Percentiles rank a stretch among this genome's conserved stretches.
Conservation (phyloP, 1,140 invertebrate species). For the Drosophila nannoptera region DNA sequence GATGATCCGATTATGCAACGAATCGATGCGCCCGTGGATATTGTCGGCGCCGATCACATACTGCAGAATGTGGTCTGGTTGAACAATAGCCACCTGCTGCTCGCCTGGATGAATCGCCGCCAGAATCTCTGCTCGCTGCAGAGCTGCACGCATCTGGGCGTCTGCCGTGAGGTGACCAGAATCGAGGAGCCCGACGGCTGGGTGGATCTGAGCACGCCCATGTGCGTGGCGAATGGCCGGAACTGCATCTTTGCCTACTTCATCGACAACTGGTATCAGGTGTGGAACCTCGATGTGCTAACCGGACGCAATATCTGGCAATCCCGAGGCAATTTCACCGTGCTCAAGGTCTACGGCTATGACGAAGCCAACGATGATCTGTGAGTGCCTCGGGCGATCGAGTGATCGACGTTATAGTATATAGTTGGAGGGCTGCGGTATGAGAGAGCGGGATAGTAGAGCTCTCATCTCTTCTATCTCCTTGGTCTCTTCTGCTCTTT, state of each 20-base stretch:
- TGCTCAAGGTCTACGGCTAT: slow-evolving; percentile 62
- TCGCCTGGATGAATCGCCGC: slow-evolving; percentile 91
- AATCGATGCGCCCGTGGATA: slow-evolving; percentile 79
- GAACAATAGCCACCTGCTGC: slow-evolving; percentile 84
- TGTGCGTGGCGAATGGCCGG: slow-evolving; percentile 49
- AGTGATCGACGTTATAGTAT: no score
- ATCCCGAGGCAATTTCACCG: slow-evolving; percentile 62
- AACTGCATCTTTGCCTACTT: slow-evolving; percentile 68
- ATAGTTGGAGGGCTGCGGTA: no score
- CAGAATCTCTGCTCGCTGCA: slow-evolving; percentile 85
- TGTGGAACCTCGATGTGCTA: slow-evolving; percentile 67
- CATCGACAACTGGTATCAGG: slow-evolving; percentile 72
- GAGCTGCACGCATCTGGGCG: slow-evolving; percentile 49
- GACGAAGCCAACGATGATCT: slow-evolving; percentile 66
- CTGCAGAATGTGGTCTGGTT: slow-evolving; percentile 88
- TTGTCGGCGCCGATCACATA: slow-evolving; percentile 80
- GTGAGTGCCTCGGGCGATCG: no score
- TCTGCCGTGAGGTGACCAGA: slow-evolving; percentile 58
- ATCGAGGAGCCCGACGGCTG: slow-evolving; percentile 69
- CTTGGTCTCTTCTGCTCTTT: no score
- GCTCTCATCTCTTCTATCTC: no score
- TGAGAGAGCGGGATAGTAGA: no score
- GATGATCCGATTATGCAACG: slow-evolving; percentile 52
- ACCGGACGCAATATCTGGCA: slow-evolving; percentile 64
- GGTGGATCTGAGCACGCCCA: slow-evolving; percentile 59